phyloP scores from a whole-genome alignment of 2,797 vertebrate species.

The Discoglossus pictus region DNA sequence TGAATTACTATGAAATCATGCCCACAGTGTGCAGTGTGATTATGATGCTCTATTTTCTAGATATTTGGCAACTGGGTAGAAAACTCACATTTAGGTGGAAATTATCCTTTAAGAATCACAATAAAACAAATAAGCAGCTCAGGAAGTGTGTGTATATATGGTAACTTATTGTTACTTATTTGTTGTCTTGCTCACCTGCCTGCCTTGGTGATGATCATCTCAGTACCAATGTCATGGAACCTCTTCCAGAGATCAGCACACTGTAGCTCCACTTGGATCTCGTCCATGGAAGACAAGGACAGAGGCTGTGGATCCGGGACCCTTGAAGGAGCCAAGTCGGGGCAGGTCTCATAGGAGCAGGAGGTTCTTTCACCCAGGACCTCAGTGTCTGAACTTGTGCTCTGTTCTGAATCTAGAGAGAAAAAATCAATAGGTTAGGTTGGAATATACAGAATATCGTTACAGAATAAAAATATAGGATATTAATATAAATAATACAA shows the following conservation, averaged over 20 bases:
- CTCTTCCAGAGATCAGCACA: conserved; percentile 98
- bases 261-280: conserved; percentile 97
- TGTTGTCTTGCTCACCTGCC: conserved; percentile 93
- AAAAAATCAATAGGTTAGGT: conserved; percentile 4
- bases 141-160: no score
- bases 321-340: conserved; percentile 77
- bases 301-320: conserved; percentile 78
- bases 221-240: conserved; percentile 97
- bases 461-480: no score
- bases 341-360: conserved; percentile 86
- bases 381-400: conserved; percentile 91
- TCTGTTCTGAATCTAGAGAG: conserved; percentile 89
- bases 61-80: no score
- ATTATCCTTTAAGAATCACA: no score
- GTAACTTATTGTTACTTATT: no score
- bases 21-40: no score
- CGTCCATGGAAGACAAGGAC: conserved; percentile 89
- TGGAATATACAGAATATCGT: not conserved
- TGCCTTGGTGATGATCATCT: conserved; percentile 99
- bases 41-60: no score
- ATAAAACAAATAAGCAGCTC: no score
- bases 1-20: no score
- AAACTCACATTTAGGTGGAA: no score
- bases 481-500: no score
- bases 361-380: conserved; percentile 88